Evolutionary conservation across 2,797 vertebrate genomes (phyloP).

Genomic region (Aplochiton taeniatus): DNA sequence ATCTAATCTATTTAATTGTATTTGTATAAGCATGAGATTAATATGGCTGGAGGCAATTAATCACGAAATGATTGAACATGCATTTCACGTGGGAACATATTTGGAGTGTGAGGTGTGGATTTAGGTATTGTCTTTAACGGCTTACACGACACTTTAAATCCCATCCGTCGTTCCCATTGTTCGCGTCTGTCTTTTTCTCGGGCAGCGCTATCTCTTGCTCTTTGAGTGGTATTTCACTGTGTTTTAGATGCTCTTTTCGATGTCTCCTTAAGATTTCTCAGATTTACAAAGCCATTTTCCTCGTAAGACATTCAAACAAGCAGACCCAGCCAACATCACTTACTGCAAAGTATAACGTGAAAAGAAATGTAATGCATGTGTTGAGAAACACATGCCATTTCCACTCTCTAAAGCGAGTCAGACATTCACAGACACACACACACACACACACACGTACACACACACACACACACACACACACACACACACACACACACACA

Average conservation of each 20-base stretch:
- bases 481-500: neutral
- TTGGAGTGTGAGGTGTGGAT: constrained; percentile 19
- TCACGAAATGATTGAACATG: constrained; percentile 48
- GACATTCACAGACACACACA: constrained; percentile 29
- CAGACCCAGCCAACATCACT: constrained; percentile 52
- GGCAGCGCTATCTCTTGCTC: constrained; percentile 11
- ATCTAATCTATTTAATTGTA: constrained; percentile 73
- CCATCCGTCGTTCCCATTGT: constrained; percentile 21
- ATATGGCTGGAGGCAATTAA: constrained; percentile 53
- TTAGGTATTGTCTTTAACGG: constrained; percentile 18
- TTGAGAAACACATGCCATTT: neutral
- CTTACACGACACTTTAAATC: constrained; percentile 25
- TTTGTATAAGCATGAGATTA: constrained; percentile 69
- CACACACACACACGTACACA: constrained; percentile 27
- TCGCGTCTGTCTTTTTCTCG: constrained; percentile 21
- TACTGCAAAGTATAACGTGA: constrained; percentile 40
- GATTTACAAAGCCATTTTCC: constrained; percentile 45
- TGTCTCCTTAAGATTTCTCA: constrained; percentile 28
- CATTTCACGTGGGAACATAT: constrained; percentile 27
- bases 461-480: constrained; percentile 26
- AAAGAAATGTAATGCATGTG: constrained; percentile 34
- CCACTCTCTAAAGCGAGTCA: too few relatives aligned
- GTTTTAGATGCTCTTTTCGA: constrained; percentile 34
- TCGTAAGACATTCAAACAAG: constrained; percentile 42
- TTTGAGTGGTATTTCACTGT: constrained; percentile 54